Conservation (phyloP, 2,797 vertebrate genomes). For the Oceanodroma leucorhoa region DNA sequence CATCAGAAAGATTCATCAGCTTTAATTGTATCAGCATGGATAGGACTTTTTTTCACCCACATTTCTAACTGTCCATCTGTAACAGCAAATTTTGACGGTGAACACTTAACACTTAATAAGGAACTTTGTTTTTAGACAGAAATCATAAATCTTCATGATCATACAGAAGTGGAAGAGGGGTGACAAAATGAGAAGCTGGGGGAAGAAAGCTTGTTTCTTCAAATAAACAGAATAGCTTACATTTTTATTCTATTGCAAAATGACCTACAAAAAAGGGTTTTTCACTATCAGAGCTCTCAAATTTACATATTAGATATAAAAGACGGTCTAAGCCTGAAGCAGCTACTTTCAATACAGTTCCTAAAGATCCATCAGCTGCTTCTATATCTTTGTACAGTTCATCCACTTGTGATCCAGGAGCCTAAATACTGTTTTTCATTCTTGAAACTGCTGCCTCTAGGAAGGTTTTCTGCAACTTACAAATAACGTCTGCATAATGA, state of each 20-base stretch:
- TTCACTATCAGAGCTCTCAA: neutral
- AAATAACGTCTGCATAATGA: neutral
- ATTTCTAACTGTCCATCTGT: neutral
- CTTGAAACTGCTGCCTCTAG: neutral
- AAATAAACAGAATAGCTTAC: neutral
- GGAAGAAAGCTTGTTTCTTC: neutral
- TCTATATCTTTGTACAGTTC: neutral
- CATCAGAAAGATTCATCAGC: neutral
- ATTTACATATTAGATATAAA: neutral
- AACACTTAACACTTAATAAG: neutral
- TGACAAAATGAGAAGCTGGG: neutral
- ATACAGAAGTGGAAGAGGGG: neutral
- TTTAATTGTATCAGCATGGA: neutral
- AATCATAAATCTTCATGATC: neutral
- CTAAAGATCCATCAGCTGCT: neutral
- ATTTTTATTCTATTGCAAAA: neutral
- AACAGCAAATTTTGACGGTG: neutral
- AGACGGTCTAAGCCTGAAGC: neutral
- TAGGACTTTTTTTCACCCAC: rapidly evolving
- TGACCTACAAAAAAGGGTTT: neutral
- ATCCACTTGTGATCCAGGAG: neutral
- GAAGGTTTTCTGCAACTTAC: neutral
- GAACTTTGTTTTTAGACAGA: neutral
- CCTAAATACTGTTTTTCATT: neutral
- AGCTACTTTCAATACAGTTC: neutral